Evolutionary conservation across 2,113 vertebrate species (phyloP).

Genomic region (Cyprinodon variegatus): DNA sequence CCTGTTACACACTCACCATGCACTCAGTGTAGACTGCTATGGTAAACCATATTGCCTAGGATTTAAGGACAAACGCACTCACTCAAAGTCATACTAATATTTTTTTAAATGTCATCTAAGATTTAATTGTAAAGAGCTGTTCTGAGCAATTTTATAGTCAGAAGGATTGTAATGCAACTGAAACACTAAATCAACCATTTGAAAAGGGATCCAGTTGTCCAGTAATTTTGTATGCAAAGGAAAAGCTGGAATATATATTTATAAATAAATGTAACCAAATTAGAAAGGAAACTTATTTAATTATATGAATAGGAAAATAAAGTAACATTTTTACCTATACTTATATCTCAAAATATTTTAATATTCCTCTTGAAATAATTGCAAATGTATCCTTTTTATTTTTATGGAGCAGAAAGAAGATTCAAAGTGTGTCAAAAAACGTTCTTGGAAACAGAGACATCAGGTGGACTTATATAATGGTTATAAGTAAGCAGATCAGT

Average conservation of each 20-base stretch:
- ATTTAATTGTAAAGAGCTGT: neutral
- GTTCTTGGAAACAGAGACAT: too few relatives aligned
- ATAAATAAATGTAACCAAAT: neutral
- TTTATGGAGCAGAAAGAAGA: too few relatives aligned
- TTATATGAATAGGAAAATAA: too few relatives aligned
- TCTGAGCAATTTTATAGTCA: neutral
- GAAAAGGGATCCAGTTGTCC: neutral
- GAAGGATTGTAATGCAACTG: neutral
- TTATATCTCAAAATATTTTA: too few relatives aligned
- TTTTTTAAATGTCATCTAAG: conserved; percentile 9
- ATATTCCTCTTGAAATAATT: too few relatives aligned
- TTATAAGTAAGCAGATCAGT: too few relatives aligned
- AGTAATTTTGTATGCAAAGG: neutral
- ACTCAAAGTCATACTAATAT: conserved; percentile 5
- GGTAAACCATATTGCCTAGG: conserved; percentile 48
- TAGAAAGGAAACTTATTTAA: too few relatives aligned
- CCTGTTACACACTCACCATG: conserved; percentile 68
- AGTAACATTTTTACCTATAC: too few relatives aligned
- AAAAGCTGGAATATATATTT: too few relatives aligned
- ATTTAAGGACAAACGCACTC: conserved; percentile 17
- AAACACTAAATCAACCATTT: conserved; percentile 4
- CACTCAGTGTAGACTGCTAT: conserved; percentile 52
- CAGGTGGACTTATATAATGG: too few relatives aligned
- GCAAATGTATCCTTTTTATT: too few relatives aligned
- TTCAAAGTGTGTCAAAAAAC: too few relatives aligned